phyloP scores from a whole-genome alignment of 2,888 invertebrate species.

The Iphiclides podalirius region DNA sequence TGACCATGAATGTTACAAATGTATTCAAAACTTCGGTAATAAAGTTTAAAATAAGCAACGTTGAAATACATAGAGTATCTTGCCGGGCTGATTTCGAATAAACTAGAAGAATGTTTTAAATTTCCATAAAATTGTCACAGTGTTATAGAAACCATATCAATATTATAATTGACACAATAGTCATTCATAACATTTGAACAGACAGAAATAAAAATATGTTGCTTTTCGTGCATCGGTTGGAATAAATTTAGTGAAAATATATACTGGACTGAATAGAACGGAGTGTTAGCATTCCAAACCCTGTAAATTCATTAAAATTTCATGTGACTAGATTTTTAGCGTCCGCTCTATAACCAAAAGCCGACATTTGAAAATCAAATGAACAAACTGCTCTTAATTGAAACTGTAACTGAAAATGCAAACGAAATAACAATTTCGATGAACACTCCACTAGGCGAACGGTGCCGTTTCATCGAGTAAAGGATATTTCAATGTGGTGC shows the following conservation, averaged over 20 bases:
- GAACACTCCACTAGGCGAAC: slow-evolving; percentile 41
- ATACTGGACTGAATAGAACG: slow-evolving; percentile 2
- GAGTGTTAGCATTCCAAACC: slow-evolving; percentile 10
- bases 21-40: no score
- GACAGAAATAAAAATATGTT: no score
- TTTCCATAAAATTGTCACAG: no score
- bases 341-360: slow-evolving; percentile 3
- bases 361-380: slow-evolving; percentile 28
- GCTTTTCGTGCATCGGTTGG: not conserved
- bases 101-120: no score
- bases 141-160: no score
- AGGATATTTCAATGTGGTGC: slow-evolving; percentile 27
- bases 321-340: slow-evolving; percentile 13
- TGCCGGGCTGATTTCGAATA: no score
- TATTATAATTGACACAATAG: no score
- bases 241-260: slow-evolving; percentile 8
- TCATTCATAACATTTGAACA: no score
- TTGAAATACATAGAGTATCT: no score
- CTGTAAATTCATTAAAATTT: slow-evolving; percentile 18
- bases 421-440: slow-evolving; percentile 42
- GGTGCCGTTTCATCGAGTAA: slow-evolving; percentile 37
- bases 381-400: slow-evolving; percentile 29
- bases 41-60: no score
- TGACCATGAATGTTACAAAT: no score
- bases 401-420: slow-evolving; percentile 33